Evolutionary conservation across 2,888 invertebrate species (phyloP).

Genomic region (Yponomeuta malinellus): DNA sequence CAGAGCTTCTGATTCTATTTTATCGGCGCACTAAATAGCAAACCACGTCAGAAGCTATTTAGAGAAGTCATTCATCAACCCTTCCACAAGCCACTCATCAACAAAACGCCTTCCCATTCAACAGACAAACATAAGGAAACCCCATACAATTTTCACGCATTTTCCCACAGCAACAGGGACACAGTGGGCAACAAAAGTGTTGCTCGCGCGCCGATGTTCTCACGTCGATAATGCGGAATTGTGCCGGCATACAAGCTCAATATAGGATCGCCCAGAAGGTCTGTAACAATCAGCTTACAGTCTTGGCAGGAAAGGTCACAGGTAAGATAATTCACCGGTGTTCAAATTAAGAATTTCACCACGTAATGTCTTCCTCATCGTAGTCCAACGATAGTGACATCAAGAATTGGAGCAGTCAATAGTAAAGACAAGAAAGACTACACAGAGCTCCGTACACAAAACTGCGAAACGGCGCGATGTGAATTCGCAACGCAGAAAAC

Average conservation of each 20-base stretch:
- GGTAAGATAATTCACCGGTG: too few species aligned
- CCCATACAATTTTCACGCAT: not conserved
- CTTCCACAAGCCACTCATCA: not conserved
- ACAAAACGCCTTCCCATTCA: not conserved
- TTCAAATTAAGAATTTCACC: too few species aligned
- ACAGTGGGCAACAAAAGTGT: constrained; percentile 16
- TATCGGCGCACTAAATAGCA: too few species aligned
- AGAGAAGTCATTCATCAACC: not conserved
- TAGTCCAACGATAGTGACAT: too few species aligned
- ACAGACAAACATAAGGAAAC: not conserved
- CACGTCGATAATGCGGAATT: constrained; percentile 29
- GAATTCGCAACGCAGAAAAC: too few species aligned
- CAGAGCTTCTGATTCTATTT: too few species aligned
- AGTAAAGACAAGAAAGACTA: too few species aligned
- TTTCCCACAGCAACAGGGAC: constrained; percentile 24
- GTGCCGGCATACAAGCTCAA: not conserved
- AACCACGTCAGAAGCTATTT: not conserved
- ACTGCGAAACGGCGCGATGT: too few species aligned
- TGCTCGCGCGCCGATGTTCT: constrained; percentile 1
- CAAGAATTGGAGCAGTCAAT: too few species aligned
- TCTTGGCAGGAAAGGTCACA: too few species aligned
- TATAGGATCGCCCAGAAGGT: not conserved
- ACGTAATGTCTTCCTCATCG: too few species aligned
- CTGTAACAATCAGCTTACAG: not conserved
- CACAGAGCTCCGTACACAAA: too few species aligned